phyloP scores from a whole-genome alignment of 2,113 vertebrate genomes.

The Phylloscopus trochilus region DNA sequence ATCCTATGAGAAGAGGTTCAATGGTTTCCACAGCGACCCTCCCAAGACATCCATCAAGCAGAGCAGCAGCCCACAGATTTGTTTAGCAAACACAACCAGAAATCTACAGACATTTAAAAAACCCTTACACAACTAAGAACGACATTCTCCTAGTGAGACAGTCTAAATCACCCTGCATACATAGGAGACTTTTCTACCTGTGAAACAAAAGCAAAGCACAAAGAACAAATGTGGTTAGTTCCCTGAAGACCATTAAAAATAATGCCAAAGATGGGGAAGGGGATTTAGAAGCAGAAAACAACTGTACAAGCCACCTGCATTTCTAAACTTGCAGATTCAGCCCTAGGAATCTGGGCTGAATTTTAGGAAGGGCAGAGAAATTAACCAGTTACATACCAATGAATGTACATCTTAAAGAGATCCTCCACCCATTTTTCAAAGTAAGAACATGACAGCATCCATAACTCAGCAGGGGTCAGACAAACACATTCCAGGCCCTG shows the following conservation, averaged over 20 bases:
- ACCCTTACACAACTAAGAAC: neutral
- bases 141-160: neutral
- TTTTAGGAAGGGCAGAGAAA: neutral
- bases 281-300: neutral
- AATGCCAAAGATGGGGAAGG: neutral
- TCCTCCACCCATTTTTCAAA: neutral
- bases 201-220: neutral
- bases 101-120: neutral
- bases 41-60: conserved; percentile 30
- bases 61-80: conserved; percentile 9
- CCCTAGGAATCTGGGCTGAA: neutral
- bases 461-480: neutral
- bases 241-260: neutral
- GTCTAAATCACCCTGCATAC: neutral
- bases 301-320: neutral
- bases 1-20: conserved; percentile 45
- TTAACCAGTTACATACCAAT: neutral
- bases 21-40: conserved; percentile 69
- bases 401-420: neutral
- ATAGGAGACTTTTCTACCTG: neutral
- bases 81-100: conserved; percentile 31
- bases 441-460: neutral
- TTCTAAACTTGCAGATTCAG: neutral
- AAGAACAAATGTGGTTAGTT: neutral
- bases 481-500: neutral